phyloP scores from a whole-genome alignment of 2,113 vertebrate species.

The Myxocyprinus asiaticus region DNA sequence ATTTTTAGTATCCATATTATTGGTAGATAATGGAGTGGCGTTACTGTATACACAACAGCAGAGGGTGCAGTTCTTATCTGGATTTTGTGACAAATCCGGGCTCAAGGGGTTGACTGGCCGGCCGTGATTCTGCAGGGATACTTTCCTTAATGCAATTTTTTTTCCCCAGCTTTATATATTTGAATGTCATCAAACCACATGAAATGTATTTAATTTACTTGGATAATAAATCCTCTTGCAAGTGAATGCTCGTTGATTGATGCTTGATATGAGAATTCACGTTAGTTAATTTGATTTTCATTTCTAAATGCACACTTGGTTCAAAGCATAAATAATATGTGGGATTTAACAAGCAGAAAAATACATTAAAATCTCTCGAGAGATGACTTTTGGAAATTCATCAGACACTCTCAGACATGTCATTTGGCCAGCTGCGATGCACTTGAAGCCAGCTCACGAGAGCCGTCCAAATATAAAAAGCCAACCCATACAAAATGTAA shows the following conservation, averaged over 20 bases:
- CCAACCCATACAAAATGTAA: slow-evolving; percentile 42
- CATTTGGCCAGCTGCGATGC: not conserved
- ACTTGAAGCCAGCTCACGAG: not conserved
- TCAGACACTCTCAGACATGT: slow-evolving; percentile 5
- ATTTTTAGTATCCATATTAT: slow-evolving; percentile 35
- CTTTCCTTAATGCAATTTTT: slow-evolving; percentile 15
- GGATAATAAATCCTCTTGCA: slow-evolving; percentile 32
- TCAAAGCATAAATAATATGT: slow-evolving; percentile 33
- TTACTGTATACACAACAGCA: slow-evolving; percentile 37
- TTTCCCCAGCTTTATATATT: slow-evolving; percentile 8
- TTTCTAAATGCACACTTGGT: slow-evolving; percentile 12
- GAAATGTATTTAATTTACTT: slow-evolving; percentile 38
- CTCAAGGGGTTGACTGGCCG: slow-evolving; percentile 15
- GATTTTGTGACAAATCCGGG: slow-evolving; percentile 25
- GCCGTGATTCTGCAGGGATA: slow-evolving; percentile 21
- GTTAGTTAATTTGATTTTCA: slow-evolving; percentile 43
- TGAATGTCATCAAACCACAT: slow-evolving; percentile 28
- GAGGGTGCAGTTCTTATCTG: slow-evolving; percentile 45
- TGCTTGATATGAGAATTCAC: slow-evolving; percentile 40
- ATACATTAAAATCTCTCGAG: slow-evolving; percentile 18
- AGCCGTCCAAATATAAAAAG: not conserved
- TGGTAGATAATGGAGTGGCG: not conserved
- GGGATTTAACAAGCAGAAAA: slow-evolving; percentile 8
- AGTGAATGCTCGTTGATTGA: slow-evolving; percentile 30
- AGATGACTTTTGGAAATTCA: slow-evolving; percentile 15